phyloP scores from a whole-genome alignment of 2,113 vertebrate genomes.

The Odobenus rosmarus region DNA sequence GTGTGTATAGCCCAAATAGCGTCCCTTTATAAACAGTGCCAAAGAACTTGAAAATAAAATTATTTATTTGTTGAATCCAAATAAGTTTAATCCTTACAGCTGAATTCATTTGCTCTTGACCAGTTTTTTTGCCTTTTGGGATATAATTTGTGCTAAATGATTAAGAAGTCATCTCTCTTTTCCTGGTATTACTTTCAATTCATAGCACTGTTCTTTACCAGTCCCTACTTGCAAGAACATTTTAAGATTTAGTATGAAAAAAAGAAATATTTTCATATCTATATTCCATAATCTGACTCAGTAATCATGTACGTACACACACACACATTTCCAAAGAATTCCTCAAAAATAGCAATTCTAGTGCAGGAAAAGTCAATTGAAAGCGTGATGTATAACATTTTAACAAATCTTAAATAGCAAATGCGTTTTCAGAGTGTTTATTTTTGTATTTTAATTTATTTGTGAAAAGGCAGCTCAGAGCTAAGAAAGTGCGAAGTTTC shows the following conservation, averaged over 20 bases:
- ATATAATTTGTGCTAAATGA: background rate
- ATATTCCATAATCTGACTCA: background rate
- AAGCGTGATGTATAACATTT: background rate
- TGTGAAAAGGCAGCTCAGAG: background rate
- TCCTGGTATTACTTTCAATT: background rate
- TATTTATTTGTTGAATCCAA: background rate
- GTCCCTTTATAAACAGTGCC: background rate
- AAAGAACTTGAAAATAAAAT: background rate
- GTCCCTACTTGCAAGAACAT: background rate
- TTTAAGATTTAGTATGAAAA: background rate
- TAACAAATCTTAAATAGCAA: background rate
- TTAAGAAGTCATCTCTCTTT: background rate
- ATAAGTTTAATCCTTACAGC: background rate
- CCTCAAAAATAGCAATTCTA: background rate
- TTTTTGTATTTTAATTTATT: background rate
- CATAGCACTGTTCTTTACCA: background rate
- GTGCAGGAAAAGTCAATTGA: background rate
- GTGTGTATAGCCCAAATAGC: background rate
- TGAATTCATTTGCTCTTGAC: background rate
- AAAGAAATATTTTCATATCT: background rate
- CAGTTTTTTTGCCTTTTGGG: background rate
- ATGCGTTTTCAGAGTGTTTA: background rate
- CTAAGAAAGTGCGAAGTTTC: background rate
- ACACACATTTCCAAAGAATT: background rate
- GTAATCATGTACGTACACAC: background rate